phyloP scores from a whole-genome alignment of 2,113 vertebrate genomes.

The Tragelaphus imberbis region DNA sequence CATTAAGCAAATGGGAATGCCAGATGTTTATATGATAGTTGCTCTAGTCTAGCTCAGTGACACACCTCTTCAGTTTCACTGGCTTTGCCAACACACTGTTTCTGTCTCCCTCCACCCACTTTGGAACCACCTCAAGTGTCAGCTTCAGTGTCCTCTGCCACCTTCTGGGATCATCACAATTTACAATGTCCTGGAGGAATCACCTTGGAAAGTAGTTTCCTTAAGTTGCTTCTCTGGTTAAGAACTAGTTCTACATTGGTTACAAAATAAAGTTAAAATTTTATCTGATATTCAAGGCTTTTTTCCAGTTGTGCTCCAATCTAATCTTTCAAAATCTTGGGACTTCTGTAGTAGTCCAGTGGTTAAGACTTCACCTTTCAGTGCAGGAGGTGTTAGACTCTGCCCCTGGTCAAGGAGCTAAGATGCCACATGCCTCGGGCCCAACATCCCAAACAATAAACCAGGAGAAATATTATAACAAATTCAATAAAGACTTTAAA shows the following conservation, averaged over 20 bases:
- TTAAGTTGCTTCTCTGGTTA: not conserved
- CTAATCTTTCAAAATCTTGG: not conserved
- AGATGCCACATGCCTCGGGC: not conserved
- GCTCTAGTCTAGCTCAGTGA: not conserved
- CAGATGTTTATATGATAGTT: not conserved
- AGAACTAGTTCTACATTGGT: not conserved
- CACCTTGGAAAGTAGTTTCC: not conserved
- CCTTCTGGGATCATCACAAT: not conserved
- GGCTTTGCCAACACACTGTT: not conserved
- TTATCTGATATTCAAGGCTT: not conserved
- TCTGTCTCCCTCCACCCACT: not conserved
- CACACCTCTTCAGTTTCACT: not conserved
- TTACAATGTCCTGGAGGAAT: not conserved
- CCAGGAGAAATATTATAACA: not conserved
- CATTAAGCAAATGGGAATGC: not conserved
- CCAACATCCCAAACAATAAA: not conserved
- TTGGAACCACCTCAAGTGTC: not conserved
- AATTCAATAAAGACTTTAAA: not conserved
- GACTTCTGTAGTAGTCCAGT: not conserved
- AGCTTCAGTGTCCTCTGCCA: not conserved
- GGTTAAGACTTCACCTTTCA: not conserved
- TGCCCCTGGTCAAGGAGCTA: not conserved
- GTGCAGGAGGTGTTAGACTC: not conserved
- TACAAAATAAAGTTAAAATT: not conserved
- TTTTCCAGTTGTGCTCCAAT: not conserved